A percentile compares a stretch with the other conserved stretches of the same genome.
Evolutionary conservation across 2,888 invertebrate genomes (phyloP).

Genomic region (Quadriops clusia): DNA sequence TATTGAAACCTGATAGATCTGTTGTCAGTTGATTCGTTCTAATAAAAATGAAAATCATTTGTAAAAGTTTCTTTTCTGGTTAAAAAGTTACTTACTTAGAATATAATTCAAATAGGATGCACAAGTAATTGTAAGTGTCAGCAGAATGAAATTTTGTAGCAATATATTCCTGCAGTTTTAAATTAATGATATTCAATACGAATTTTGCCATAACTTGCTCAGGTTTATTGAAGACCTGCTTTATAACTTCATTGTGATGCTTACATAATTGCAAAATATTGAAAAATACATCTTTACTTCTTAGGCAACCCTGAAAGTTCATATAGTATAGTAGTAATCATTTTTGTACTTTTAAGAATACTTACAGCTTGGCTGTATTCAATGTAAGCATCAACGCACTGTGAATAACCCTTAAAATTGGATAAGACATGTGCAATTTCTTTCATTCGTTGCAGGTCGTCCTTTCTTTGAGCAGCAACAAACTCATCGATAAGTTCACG

Average conservation of each 20-base stretch:
- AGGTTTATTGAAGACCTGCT: slow-evolving; percentile 87
- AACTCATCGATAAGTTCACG: slow-evolving; percentile 88
- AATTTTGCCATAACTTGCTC: slow-evolving; percentile 98
- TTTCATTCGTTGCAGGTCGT: slow-evolving; percentile 82
- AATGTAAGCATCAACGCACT: slow-evolving; percentile 93
- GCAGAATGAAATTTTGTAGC: slow-evolving; percentile 70
- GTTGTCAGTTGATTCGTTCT: slow-evolving; percentile 65
- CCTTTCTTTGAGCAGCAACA: slow-evolving; percentile 73
- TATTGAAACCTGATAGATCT: slow-evolving; percentile 61
- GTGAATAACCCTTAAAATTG: slow-evolving; percentile 92
- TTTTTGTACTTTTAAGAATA: slow-evolving; percentile 7
- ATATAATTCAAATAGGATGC: slow-evolving; percentile 80
- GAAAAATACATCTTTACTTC: slow-evolving; percentile 80
- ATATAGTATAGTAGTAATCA: slow-evolving; percentile 7
- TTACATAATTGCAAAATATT: slow-evolving; percentile 83
- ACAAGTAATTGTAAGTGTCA: slow-evolving; percentile 80
- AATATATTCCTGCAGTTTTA: slow-evolving; percentile 78
- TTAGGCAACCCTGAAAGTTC: slow-evolving; percentile 59
- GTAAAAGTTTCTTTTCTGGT: too few species aligned
- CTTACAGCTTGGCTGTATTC: slow-evolving; percentile 87
- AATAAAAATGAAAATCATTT: slow-evolving; percentile 19
- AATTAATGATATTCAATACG: slow-evolving; percentile 87
- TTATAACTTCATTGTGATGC: slow-evolving; percentile 71
- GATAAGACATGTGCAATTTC: slow-evolving; percentile 83
- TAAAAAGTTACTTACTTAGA: slow-evolving; percentile 50